These are phyloP conservation scores for Acromyrmex charruanus DNA, from an alignment of 1,140 invertebrate species.

Conservation along the genomic window DNA sequence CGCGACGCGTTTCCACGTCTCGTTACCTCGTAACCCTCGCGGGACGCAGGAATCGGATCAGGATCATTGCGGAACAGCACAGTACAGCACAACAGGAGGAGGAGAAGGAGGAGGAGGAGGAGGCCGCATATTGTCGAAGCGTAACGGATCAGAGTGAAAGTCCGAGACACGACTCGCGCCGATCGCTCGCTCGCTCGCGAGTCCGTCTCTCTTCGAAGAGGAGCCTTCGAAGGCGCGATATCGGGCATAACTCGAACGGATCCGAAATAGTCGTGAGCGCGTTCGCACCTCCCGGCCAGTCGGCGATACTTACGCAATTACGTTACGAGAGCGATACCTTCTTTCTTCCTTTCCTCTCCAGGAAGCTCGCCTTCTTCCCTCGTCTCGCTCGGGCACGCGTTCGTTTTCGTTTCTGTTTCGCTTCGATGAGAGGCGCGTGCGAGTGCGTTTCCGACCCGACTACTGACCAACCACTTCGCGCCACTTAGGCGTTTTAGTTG, in stretches of 20 bases:
- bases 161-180: conserved; percentile 76
- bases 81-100: not conserved
- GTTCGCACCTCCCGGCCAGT: conserved; percentile 56
- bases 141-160: conserved; percentile 81
- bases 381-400: conserved; percentile 56
- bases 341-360: conserved; percentile 28
- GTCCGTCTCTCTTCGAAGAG: conserved; percentile 74
- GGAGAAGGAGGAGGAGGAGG: not conserved
- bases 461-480: conserved; percentile 79
- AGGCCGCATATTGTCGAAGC: conserved; percentile 73
- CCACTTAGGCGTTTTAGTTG: conserved; percentile 77
- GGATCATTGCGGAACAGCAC: conserved; percentile 59
- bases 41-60: conserved; percentile 67
- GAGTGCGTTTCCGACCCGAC: conserved; percentile 73
- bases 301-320: conserved; percentile 72
- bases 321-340: conserved; percentile 42
- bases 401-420: conserved; percentile 53
- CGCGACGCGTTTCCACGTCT: conserved; percentile 61
- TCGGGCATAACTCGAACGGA: conserved; percentile 62
- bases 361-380: conserved; percentile 16
- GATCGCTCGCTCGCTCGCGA: conserved; percentile 46
- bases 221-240: conserved; percentile 69
- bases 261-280: conserved; percentile 75
- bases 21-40: conserved; percentile 67
- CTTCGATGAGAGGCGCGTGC: conserved; percentile 18